A percentile compares a stretch with the other conserved stretches of the same genome.
Conservation (phyloP, 1,140 invertebrate species). For the Drosophila ficusphila region DNA sequence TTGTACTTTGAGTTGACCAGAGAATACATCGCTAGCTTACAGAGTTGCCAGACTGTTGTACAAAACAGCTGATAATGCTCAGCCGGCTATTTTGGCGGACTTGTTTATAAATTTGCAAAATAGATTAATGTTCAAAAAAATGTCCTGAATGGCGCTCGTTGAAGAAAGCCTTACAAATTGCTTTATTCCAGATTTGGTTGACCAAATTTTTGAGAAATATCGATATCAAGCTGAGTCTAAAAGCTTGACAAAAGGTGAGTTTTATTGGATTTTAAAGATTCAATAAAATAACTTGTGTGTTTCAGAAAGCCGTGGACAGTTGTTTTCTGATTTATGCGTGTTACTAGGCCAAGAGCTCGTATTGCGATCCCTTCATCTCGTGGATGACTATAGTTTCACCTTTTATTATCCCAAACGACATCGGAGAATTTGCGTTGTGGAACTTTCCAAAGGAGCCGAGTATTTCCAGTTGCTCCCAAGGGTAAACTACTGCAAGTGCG, state of each 20-base stretch:
- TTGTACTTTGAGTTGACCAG: background rate
- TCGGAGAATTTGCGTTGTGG: conserved; percentile 16
- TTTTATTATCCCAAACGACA: background rate
- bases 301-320: background rate
- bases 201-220: conserved; percentile 16
- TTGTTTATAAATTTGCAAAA: background rate
- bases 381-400: conserved; percentile 16
- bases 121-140: background rate
- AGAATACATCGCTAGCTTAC: background rate
- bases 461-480: conserved; percentile 11
- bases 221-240: background rate
- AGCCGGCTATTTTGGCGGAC: conserved; percentile 19
- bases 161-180: background rate
- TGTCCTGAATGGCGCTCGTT: conserved; percentile 13
- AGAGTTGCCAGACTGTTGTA: background rate
- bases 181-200: conserved; percentile 12
- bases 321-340: conserved; percentile 9
- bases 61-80: conserved; percentile 3
- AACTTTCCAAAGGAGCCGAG: conserved; percentile 14
- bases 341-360: conserved; percentile 21
- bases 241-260: background rate
- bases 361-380: conserved; percentile 4
- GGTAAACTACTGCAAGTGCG: conserved; percentile 33
- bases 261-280: no score
- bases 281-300: no score